Evolutionary conservation across 2,797 vertebrate genomes (phyloP).

Genomic region (Rhinatrema bivittatum): DNA sequence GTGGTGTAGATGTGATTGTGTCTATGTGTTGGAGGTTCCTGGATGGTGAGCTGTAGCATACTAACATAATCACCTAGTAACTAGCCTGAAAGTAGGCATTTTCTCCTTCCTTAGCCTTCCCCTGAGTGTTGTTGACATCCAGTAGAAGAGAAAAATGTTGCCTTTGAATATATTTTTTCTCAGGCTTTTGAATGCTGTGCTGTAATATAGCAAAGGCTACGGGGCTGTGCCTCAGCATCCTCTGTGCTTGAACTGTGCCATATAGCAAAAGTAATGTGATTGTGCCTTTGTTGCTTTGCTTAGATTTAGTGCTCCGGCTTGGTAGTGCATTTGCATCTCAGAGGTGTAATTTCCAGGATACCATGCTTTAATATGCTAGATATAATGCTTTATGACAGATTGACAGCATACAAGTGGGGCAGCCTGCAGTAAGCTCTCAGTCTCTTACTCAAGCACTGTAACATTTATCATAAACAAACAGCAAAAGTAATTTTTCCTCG

Average conservation of each 20-base stretch:
- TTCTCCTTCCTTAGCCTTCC: too few species aligned
- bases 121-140: too few species aligned
- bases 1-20: background rate
- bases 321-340: background rate
- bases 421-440: conserved; percentile 15
- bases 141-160: too few species aligned
- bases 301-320: background rate
- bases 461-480: accelerated
- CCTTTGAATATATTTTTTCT: too few species aligned
- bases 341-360: background rate
- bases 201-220: background rate
- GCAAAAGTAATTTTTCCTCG: accelerated
- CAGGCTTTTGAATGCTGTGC: too few species aligned
- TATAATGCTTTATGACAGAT: conserved; percentile 25
- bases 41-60: background rate
- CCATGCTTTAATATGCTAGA: background rate
- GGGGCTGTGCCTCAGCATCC: background rate
- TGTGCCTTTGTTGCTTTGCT: too few species aligned
- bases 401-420: conserved; percentile 12
- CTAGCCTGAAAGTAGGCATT: too few species aligned
- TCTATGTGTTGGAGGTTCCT: background rate
- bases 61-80: too few species aligned
- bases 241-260: too few species aligned
- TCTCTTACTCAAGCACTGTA: background rate
- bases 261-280: too few species aligned